Conservation (phyloP, 2,797 vertebrate species). For the Alfaro cultratus region DNA sequence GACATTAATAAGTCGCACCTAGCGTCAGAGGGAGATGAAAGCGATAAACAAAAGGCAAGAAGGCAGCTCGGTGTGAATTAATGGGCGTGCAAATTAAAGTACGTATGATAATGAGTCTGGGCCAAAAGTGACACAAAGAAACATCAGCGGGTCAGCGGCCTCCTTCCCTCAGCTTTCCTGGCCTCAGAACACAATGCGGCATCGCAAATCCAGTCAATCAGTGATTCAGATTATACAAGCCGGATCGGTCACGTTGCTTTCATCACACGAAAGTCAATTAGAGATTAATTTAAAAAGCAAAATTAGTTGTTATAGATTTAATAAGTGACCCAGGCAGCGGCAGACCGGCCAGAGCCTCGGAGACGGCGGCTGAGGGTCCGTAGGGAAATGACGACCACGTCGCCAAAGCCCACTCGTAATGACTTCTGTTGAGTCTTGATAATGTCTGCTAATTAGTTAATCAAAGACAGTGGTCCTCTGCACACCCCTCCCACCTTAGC, state of each 20-base stretch:
- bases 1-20: not conserved
- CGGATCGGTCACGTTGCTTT: slow-evolving; percentile 60
- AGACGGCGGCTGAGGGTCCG: slow-evolving; percentile 57
- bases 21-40: slow-evolving; percentile 19
- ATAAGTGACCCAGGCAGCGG: slow-evolving; percentile 72
- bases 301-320: slow-evolving; percentile 81
- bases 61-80: slow-evolving; percentile 17
- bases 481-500: slow-evolving; percentile 72
- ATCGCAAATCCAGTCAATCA: slow-evolving; percentile 60
- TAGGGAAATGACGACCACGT: slow-evolving; percentile 77
- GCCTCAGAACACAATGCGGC: slow-evolving; percentile 51
- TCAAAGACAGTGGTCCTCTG: slow-evolving; percentile 79
- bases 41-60: slow-evolving; percentile 11
- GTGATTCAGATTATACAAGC: slow-evolving; percentile 59
- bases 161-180: slow-evolving; percentile 30
- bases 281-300: slow-evolving; percentile 78
- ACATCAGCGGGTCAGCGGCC: slow-evolving; percentile 40
- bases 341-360: slow-evolving; percentile 49
- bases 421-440: slow-evolving; percentile 85
- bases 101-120: slow-evolving; percentile 42
- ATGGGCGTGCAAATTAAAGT: slow-evolving; percentile 22
- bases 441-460: slow-evolving; percentile 86
- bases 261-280: slow-evolving; percentile 79
- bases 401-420: slow-evolving; percentile 76
- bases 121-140: slow-evolving; percentile 16